These are phyloP conservation scores for Mesoligia furuncula DNA, from an alignment of 2,888 invertebrate species.

Conservation along the genomic window DNA sequence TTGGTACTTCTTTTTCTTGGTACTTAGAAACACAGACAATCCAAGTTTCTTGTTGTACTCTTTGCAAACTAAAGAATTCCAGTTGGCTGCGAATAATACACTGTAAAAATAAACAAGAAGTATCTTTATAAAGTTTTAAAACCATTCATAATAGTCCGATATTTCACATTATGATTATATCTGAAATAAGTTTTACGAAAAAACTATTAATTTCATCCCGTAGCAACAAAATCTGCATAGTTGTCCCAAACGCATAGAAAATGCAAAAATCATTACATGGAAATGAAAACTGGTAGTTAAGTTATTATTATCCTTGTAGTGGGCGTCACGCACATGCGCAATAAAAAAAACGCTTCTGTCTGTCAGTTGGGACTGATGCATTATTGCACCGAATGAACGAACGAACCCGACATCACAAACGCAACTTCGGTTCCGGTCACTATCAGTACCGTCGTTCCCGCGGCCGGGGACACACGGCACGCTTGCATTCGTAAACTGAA, in stretches of 20 bases:
- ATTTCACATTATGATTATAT: background rate
- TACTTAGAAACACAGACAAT: background rate
- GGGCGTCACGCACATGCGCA: slow-evolving; percentile 39
- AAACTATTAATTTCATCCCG: background rate
- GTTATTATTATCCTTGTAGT: background rate
- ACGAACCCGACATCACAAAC: background rate
- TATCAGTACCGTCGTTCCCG: slow-evolving; percentile 29
- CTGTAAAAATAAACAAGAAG: background rate
- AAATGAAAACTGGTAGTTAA: slow-evolving; percentile 3
- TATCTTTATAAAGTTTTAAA: background rate
- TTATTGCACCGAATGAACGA: background rate
- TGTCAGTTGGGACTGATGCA: slow-evolving; percentile 27
- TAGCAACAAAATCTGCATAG: background rate
- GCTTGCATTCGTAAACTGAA: background rate
- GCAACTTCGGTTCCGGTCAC: slow-evolving; percentile 31
- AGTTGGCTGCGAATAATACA: too few relatives aligned
- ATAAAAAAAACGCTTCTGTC: background rate
- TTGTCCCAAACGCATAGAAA: background rate
- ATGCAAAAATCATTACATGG: background rate
- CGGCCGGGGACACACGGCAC: slow-evolving; percentile 5
- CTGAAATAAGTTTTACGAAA: background rate
- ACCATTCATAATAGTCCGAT: background rate
- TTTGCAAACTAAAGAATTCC: background rate
- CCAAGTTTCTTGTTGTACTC: background rate
- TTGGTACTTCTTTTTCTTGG: background rate